Evolutionary conservation across 2,797 vertebrate genomes (phyloP), one percentile per base, ranked within the genome.

Genomic region (Rousettus madagascariensis): DNA sequence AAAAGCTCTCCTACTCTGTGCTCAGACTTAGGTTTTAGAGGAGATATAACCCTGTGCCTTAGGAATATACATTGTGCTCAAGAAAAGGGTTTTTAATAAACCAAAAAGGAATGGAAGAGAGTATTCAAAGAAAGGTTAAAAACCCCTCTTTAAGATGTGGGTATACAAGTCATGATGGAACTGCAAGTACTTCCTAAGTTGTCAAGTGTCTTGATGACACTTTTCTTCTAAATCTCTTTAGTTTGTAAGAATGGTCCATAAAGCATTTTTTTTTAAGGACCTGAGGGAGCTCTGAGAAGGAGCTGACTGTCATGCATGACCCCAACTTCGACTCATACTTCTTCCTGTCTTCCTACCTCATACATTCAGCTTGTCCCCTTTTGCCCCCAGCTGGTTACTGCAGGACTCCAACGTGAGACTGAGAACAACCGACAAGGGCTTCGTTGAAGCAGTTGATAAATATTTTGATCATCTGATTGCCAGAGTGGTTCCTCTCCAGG

Each of bases 401-500:
- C 98, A 98, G 24, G 99, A 99, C 82, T 97, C 97, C 10, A 93
- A 97, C 85, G 98, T 99, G 99, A 98, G 98, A 75, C 98, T 99
- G 97, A 99, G 99, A 92, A 99, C 99, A 0, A 99, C 99, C 0
- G 98, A 99, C 95, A 96, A 96, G 7, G 99, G 98, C 88, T 99
- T 99, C 94, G 98, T 98, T 0, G 97, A 99, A 6, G 99, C 99
- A 2, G 99, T 99, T 86, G 98, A 99, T 55, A 71, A 94, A 1
- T 99, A 98, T 88, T 99, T 99, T 49, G 98, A 99, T 96, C 98
- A 98, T 63, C 98, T 99, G 4, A 99, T 99, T 97, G 98, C 98
- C 22, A 98, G 98, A 94, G 91, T 99, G 3, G 98, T 99, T 89
- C 98, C 98, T 36, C 97, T 99, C 30, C 99, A 99, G 99, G 99